Percentiles rank a stretch among this genome's conserved stretches.
phyloP scores from a whole-genome alignment of 2,113 vertebrate genomes.

The Glaucomys volans region DNA sequence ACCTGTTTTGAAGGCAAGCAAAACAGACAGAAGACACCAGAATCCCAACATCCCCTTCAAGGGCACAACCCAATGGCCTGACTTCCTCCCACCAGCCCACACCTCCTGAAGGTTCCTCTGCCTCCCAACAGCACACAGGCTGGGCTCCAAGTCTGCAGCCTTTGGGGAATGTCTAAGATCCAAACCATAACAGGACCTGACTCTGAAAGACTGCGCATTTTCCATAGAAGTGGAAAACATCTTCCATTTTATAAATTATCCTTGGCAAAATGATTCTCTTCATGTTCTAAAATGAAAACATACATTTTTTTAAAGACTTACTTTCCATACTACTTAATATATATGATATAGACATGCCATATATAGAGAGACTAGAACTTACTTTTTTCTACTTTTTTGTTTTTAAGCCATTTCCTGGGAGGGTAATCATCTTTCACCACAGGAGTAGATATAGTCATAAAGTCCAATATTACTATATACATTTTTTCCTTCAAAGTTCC shows the following conservation, averaged over 20 bases:
- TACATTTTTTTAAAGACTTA: neutral
- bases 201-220: neutral
- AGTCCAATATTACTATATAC: conserved; percentile 58
- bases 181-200: neutral
- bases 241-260: conserved; percentile 1
- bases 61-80: neutral
- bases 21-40: neutral
- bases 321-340: conserved; percentile 24
- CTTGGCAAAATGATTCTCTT: neutral
- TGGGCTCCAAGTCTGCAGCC: neutral
- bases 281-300: neutral
- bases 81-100: neutral
- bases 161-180: neutral
- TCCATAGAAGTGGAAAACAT: neutral
- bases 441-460: conserved; percentile 63
- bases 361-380: neutral
- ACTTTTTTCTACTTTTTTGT: neutral
- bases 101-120: neutral
- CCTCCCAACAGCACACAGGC: neutral
- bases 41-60: neutral
- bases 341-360: neutral
- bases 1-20: neutral
- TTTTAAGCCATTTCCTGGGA: conserved; percentile 52
- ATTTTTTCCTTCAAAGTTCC: conserved; percentile 58
- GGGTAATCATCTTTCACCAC: conserved; percentile 63